Evolutionary conservation across 37 sponge, comb jelly and placozoan species (phyloP).

Genomic region (Aphrocallistes beatrix): DNA sequence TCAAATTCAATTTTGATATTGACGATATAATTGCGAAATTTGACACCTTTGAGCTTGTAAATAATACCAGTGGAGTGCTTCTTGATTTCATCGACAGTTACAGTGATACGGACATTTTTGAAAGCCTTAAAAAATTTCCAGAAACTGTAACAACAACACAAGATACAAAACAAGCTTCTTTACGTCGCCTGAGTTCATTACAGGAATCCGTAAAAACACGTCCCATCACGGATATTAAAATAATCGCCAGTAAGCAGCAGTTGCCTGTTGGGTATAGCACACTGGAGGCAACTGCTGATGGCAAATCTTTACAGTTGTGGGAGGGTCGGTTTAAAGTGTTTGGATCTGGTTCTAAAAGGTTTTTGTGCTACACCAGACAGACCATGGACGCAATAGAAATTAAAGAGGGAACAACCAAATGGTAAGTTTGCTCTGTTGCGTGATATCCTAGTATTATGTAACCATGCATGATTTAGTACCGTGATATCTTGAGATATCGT

Average conservation of each 20-base stretch:
- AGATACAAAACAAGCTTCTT: background rate
- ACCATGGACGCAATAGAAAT: background rate
- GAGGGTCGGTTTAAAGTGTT: background rate
- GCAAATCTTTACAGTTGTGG: background rate
- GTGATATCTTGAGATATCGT: too few relatives aligned
- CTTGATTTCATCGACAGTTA: too few relatives aligned
- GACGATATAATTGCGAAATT: background rate
- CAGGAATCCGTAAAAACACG: background rate
- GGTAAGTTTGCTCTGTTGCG: background rate
- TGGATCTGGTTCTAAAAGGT: background rate
- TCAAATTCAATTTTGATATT: background rate
- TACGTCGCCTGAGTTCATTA: background rate
- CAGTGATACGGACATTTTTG: too few relatives aligned
- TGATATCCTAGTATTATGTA: too few relatives aligned
- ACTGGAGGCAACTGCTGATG: background rate
- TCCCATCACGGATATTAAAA: conserved; percentile 3
- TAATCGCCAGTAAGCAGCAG: background rate
- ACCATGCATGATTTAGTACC: too few relatives aligned
- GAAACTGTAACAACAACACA: background rate
- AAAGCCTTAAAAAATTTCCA: background rate
- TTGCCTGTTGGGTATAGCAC: background rate
- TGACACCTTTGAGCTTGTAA: background rate
- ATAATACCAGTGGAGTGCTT: background rate
- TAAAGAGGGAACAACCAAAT: conserved; percentile 9
- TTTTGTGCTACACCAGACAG: conserved; percentile 12